A percentile compares a stretch with the other conserved stretches of the same genome.
phyloP scores from a whole-genome alignment of 2,113 vertebrate species.

The Trogon surrucura region DNA sequence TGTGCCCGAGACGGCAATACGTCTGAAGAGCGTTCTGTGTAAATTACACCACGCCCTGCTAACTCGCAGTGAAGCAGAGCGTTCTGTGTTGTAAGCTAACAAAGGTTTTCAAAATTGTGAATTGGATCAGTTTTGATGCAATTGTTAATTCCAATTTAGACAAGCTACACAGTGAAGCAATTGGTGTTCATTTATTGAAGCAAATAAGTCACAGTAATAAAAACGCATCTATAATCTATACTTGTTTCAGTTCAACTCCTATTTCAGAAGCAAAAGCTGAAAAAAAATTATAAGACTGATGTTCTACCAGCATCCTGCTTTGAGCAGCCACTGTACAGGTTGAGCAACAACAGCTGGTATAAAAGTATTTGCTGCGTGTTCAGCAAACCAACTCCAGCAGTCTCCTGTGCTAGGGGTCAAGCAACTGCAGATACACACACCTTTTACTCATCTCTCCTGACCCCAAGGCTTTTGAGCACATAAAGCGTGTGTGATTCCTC shows the following conservation, averaged over 20 bases:
- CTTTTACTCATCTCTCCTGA: not conserved
- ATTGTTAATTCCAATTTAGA: not conserved
- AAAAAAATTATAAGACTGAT: not conserved
- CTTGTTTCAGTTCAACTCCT: not conserved
- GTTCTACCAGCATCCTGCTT: not conserved
- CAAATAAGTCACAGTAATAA: not conserved
- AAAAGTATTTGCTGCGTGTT: rapidly evolving
- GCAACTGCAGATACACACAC: not conserved
- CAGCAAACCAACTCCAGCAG: not conserved
- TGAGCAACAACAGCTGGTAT: not conserved
- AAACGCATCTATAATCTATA: not conserved
- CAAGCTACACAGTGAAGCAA: not conserved
- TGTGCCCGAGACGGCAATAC: not conserved
- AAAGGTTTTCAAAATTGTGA: not conserved
- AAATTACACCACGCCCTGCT: not conserved
- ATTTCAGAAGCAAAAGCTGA: not conserved
- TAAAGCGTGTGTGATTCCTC: not conserved
- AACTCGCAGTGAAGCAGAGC: not conserved
- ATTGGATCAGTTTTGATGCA: not conserved
- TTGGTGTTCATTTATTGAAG: not conserved
- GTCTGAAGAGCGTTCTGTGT: not conserved
- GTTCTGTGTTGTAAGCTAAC: not conserved
- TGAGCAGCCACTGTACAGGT: not conserved
- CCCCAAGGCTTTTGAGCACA: not conserved
- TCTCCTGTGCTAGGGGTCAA: not conserved